These are phyloP conservation scores for Euwallacea similis DNA, from an alignment of 1,140 invertebrate genomes.

Conservation along the genomic window DNA sequence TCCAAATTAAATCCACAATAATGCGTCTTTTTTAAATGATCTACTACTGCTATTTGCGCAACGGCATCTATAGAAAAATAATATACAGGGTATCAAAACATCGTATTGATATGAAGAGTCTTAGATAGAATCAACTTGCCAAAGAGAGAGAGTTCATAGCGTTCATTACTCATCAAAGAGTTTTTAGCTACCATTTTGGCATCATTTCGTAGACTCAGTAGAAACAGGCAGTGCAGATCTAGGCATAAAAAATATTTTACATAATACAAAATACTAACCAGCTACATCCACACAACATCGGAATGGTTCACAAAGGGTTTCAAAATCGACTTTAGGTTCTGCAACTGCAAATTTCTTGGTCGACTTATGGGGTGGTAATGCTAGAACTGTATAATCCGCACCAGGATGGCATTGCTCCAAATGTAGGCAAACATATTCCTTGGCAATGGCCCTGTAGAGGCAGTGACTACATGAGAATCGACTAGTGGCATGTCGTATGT, in stretches of 20 bases:
- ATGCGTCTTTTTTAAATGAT: too few relatives aligned
- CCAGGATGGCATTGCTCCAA: constrained; percentile 48
- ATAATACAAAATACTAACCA: background rate
- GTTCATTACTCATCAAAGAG: too few relatives aligned
- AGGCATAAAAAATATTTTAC: background rate
- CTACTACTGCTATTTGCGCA: too few relatives aligned
- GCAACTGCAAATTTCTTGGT: constrained; percentile 35
- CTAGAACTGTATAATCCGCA: constrained; percentile 27
- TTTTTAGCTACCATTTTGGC: background rate
- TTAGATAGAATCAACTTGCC: too few relatives aligned
- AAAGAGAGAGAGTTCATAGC: too few relatives aligned
- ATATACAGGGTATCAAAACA: too few relatives aligned
- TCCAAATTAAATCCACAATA: too few relatives aligned
- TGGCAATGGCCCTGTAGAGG: constrained; percentile 58
- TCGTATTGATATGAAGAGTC: too few relatives aligned
- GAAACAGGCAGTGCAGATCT: background rate
- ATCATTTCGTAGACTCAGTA: background rate
- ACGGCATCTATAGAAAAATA: too few relatives aligned
- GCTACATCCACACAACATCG: constrained; percentile 7
- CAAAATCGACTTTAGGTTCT: constrained; percentile 19
- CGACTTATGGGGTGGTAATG: constrained; percentile 13
- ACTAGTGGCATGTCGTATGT: constrained; percentile 57
- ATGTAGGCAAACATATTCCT: constrained; percentile 60
- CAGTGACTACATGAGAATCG: constrained; percentile 62
- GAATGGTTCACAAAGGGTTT: constrained; percentile 35